Evolutionary conservation across 37 sponge, comb jelly and placozoan species (phyloP).

Genomic region (Cladorhizidae sp.): DNA sequence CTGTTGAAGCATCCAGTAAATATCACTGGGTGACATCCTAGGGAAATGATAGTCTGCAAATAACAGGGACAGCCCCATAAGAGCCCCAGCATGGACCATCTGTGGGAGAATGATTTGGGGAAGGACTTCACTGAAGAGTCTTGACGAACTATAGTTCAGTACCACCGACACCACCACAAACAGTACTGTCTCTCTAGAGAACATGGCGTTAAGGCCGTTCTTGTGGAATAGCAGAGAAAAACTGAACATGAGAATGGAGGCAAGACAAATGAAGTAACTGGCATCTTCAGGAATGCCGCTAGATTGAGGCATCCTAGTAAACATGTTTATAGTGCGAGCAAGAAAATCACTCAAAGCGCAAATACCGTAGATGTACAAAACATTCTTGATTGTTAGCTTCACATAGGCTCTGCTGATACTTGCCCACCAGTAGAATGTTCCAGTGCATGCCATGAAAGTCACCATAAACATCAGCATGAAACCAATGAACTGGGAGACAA

Average conservation of each 20-base stretch:
- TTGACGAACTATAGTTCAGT: neutral
- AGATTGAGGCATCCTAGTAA: neutral
- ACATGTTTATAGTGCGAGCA: neutral
- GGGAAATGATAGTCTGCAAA: constrained; percentile 10
- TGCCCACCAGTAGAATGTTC: constrained; percentile 49
- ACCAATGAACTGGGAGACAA: constrained; percentile 32
- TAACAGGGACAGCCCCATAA: constrained; percentile 45
- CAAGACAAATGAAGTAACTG: constrained; percentile 31
- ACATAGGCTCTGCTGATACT: neutral
- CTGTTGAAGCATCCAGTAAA: neutral
- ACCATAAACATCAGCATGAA: constrained; percentile 30
- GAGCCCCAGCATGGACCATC: constrained; percentile 25
- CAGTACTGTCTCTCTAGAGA: constrained; percentile 17
- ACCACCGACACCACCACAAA: constrained; percentile 25
- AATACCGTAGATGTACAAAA: constrained; percentile 1
- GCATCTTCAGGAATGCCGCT: constrained; percentile 11
- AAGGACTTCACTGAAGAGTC: constrained; percentile 37
- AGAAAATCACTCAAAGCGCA: constrained; percentile 6
- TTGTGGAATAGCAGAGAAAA: constrained; percentile 7
- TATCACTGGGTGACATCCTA: neutral
- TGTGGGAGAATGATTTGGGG: constrained; percentile 38
- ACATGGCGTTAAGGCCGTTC: constrained; percentile 27
- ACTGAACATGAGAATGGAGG: constrained; percentile 11
- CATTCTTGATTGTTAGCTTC: constrained; percentile 7
- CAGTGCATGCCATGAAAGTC: constrained; percentile 18